Conservation (phyloP, 2,797 vertebrate genomes). For the Anabacerthia variegaticeps region DNA sequence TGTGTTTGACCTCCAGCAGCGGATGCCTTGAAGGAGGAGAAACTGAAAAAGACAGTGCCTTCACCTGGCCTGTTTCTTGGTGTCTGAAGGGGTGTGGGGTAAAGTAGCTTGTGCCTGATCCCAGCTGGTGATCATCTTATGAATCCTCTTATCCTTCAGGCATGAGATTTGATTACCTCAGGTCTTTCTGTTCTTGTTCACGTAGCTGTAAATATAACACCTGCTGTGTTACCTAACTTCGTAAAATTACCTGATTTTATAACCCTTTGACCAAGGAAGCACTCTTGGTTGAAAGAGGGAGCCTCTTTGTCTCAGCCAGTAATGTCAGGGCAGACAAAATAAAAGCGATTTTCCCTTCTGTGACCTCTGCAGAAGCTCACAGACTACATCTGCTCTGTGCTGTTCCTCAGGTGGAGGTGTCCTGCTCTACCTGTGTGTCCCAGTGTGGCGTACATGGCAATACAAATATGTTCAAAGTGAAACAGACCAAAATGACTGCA, state of each 20-base stretch:
- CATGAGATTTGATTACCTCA: conserved; percentile 62
- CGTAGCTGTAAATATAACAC: conserved; percentile 50
- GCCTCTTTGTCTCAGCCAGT: neutral
- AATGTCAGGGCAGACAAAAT: neutral
- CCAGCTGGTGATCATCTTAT: neutral
- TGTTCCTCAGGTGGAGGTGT: neutral
- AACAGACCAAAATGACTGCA: neutral
- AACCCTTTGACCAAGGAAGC: neutral
- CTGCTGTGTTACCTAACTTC: conserved; percentile 48
- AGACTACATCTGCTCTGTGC: neutral
- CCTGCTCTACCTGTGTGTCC: neutral
- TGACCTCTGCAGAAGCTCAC: neutral
- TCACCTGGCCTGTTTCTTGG: neutral
- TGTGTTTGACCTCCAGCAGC: neutral
- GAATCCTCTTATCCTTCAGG: conserved; percentile 42
- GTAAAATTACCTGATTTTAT: conserved; percentile 47
- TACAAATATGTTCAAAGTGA: neutral
- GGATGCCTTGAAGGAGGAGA: neutral
- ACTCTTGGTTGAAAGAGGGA: neutral
- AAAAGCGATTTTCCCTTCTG: neutral
- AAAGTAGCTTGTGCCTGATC: neutral
- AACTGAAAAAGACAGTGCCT: neutral
- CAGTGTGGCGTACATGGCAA: neutral
- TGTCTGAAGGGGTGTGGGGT: neutral
- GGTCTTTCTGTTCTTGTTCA: conserved; percentile 55